A percentile compares a stretch with the other conserved stretches of the same genome.
These are phyloP conservation scores for Falco punctatus DNA, from an alignment of 2,113 vertebrate genomes.

Conservation along the genomic window DNA sequence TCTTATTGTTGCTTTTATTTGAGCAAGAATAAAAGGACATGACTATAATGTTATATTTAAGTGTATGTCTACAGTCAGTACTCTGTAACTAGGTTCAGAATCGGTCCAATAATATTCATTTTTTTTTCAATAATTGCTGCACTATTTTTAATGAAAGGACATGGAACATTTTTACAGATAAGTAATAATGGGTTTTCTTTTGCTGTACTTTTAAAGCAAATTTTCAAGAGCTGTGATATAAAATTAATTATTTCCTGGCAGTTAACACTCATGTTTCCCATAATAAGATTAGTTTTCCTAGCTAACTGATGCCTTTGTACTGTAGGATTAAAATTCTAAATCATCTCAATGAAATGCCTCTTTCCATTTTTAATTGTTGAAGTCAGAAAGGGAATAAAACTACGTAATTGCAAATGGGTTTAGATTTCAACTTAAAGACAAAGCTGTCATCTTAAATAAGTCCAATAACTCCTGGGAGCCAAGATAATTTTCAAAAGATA, in stretches of 20 bases:
- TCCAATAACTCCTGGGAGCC: constrained; percentile 36
- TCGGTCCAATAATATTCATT: background rate
- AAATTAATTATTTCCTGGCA: constrained; percentile 53
- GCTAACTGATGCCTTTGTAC: constrained; percentile 29
- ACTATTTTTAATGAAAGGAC: background rate
- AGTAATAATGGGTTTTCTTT: background rate
- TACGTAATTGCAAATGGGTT: background rate
- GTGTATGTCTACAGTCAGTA: background rate
- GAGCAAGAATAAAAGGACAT: background rate
- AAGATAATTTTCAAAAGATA: constrained; percentile 64
- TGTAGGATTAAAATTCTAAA: constrained; percentile 46
- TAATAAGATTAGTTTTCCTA: constrained; percentile 41
- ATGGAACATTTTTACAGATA: background rate
- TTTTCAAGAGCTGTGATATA: constrained; percentile 29
- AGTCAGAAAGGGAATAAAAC: constrained; percentile 26
- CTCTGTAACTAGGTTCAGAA: background rate
- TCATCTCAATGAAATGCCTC: constrained; percentile 42
- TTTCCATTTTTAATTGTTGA: constrained; percentile 58
- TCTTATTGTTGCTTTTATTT: background rate
- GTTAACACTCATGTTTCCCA: constrained; percentile 36
- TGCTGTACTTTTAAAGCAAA: constrained; percentile 28
- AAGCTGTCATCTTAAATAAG: constrained; percentile 52
- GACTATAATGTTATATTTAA: background rate
- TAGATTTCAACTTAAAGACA: constrained; percentile 42
- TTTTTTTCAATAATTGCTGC: background rate